A percentile compares a stretch with the other conserved stretches of the same genome.
phyloP scores from a whole-genome alignment of 2,113 vertebrate species.

The Odocoileus hemionus region DNA sequence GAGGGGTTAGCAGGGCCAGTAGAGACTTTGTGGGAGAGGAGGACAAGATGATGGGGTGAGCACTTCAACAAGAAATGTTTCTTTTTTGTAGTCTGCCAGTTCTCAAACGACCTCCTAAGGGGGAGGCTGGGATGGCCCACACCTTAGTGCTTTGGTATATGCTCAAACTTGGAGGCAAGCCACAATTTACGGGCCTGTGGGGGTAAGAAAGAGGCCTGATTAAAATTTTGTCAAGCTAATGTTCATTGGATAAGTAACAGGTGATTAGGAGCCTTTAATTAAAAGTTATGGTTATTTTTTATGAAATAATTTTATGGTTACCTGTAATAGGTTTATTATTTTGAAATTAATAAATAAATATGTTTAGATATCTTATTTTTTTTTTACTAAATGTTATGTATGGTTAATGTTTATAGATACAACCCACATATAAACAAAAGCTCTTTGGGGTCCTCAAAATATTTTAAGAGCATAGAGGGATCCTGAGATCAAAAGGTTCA shows the following conservation, averaged over 20 bases:
- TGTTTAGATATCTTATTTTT: neutral
- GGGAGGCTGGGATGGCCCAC: neutral
- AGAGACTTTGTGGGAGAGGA: neutral
- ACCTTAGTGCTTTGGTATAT: neutral
- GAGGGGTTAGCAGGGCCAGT: neutral
- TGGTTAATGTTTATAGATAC: neutral
- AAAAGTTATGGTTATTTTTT: neutral
- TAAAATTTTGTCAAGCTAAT: neutral
- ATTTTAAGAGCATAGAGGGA: neutral
- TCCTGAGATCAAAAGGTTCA: neutral
- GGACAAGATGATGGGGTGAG: neutral
- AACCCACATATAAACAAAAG: neutral
- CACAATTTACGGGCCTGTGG: neutral
- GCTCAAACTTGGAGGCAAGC: neutral
- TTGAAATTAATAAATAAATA: neutral
- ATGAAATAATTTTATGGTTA: neutral
- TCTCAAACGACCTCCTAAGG: neutral
- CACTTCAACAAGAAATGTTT: neutral
- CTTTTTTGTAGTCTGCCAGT: neutral
- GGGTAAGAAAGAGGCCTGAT: neutral
- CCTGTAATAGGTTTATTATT: neutral
- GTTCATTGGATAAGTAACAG: neutral
- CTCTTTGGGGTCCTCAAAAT: neutral
- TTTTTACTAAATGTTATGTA: neutral
- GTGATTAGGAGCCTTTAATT: neutral